Conservation (phyloP, 2,113 vertebrate species). For the Spea multiplicata region DNA sequence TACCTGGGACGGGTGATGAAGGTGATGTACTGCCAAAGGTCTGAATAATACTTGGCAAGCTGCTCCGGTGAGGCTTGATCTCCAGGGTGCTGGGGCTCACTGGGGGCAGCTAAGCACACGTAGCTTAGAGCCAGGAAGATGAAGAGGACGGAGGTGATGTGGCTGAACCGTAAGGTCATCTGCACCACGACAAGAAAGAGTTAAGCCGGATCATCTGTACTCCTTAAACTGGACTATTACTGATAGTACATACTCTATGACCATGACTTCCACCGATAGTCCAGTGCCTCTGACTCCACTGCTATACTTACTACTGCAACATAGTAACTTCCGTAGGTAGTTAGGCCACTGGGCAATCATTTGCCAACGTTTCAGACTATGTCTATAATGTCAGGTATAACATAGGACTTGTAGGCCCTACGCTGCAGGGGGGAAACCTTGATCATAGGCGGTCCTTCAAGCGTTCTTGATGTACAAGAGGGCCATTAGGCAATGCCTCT, state of each 20-base stretch:
- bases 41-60: conserved; percentile 42
- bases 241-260: too few relatives aligned
- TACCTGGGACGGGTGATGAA: conserved; percentile 48
- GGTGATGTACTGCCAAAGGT: conserved; percentile 45
- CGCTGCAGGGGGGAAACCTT: too few relatives aligned
- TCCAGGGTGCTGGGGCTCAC: conserved; percentile 39
- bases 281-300: too few relatives aligned
- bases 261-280: too few relatives aligned
- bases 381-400: too few relatives aligned
- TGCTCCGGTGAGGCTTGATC: conserved; percentile 36
- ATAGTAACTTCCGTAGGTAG: background rate
- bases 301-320: background rate
- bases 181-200: background rate
- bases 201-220: background rate
- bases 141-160: conserved; percentile 4
- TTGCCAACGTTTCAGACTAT: too few relatives aligned
- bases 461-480: too few relatives aligned
- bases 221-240: too few relatives aligned
- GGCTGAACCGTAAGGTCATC: conserved; percentile 19
- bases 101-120: background rate
- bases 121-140: conserved; percentile 13
- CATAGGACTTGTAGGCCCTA: too few relatives aligned
- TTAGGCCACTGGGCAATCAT: too few relatives aligned
- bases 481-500: too few relatives aligned
- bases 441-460: too few relatives aligned